These are phyloP conservation scores for Sphaerodactylus townsendi DNA, from an alignment of 2,113 vertebrate species.

Conservation along the genomic window DNA sequence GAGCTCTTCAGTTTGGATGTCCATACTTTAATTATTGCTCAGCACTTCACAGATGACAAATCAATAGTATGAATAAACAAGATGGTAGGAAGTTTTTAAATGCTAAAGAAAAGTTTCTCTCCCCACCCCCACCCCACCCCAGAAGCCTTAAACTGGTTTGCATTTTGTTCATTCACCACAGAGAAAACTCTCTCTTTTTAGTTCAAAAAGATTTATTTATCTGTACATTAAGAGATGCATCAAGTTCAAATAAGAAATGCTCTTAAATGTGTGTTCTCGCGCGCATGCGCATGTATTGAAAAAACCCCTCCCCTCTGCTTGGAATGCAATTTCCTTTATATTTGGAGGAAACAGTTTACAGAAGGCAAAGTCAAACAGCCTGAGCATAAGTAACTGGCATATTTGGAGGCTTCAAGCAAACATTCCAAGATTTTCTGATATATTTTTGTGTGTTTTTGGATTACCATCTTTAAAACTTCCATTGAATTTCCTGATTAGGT, in stretches of 20 bases:
- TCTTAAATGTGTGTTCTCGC: constrained; percentile 12
- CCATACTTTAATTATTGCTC: background rate
- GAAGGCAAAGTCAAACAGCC: constrained; percentile 26
- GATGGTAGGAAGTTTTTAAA: too few relatives aligned
- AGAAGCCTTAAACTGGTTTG: constrained; percentile 25
- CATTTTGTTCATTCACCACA: constrained; percentile 39
- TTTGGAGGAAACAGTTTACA: constrained; percentile 41
- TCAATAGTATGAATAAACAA: constrained; percentile 7
- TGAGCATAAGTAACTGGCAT: constrained; percentile 58
- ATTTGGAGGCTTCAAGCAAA: constrained; percentile 50
- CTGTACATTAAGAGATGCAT: constrained; percentile 24
- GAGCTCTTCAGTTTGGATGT: background rate
- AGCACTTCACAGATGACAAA: constrained; percentile 5
- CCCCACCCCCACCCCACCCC: background rate
- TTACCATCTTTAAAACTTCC: background rate
- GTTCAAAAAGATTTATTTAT: constrained; percentile 20
- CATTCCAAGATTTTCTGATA: constrained; percentile 60
- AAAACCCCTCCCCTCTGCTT: background rate
- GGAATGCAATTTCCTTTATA: constrained; percentile 32
- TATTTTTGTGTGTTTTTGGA: constrained; percentile 4
- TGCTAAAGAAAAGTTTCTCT: too few relatives aligned
- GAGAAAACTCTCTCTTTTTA: background rate
- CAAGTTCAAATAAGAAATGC: constrained; percentile 34
- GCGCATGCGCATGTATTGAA: constrained; percentile 11
- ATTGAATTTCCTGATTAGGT: background rate